Conservation (phyloP, 2,888 invertebrate species). For the Baronia brevicornis region DNA sequence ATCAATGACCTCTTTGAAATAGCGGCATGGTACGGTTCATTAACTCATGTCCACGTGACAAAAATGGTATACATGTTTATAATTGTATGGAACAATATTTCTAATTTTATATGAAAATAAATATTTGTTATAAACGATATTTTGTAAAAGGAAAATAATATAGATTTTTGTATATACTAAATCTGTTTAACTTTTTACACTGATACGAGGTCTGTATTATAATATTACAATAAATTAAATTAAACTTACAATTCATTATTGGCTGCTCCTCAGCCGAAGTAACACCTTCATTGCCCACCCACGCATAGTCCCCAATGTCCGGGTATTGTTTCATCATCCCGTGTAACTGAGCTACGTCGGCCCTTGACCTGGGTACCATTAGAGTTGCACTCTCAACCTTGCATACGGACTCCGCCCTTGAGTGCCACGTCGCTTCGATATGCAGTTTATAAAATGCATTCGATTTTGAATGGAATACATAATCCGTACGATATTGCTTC, state of each 20-base stretch:
- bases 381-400: constrained; percentile 35
- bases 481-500: constrained; percentile 42
- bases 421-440: constrained; percentile 22
- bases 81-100: no score
- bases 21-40: no score
- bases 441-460: constrained; percentile 55
- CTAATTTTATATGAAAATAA: no score
- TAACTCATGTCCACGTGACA: no score
- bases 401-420: constrained; percentile 23
- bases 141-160: no score
- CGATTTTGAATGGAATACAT: constrained; percentile 37
- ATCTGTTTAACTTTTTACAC: no score
- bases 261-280: constrained; percentile 37
- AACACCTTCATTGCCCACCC: constrained; percentile 35
- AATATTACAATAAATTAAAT: no score
- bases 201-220: no score
- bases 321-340: constrained; percentile 45
- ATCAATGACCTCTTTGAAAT: no score
- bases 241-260: constrained; percentile 28
- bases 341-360: constrained; percentile 38
- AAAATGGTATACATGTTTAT: no score
- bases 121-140: no score
- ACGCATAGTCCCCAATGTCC: constrained; percentile 36
- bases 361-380: constrained; percentile 28
- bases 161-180: no score